Evolutionary conservation across 2,888 invertebrate species (phyloP), one percentile per base, ranked within the genome.

Genomic region (Xestobium rufovillosum): DNA sequence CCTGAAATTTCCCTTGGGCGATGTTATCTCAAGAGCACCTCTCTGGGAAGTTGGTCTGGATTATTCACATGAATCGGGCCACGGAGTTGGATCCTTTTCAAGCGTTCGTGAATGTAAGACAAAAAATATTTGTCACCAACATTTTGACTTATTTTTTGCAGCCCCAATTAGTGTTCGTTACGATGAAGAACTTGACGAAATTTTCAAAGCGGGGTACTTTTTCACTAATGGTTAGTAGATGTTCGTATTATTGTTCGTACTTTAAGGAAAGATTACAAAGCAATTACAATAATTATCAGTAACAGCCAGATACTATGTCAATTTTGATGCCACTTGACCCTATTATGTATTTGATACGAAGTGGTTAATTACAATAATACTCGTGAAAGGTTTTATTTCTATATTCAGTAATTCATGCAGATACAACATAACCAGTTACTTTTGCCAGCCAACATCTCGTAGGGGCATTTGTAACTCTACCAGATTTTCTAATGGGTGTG

Each of bases 11-110:
- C 78, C 80, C 10, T 80, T 80, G 47, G 71, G 84, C 14, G 96
- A 97, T 66, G 76, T 83, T 0, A 65, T 92, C 29, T 85, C 86
- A 0, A 67, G 86, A 35, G 72, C 76, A 32, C 72, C 80, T 3
- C 69, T 96, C 14, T 97, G 96, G 96, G 76, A 81, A 36, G 71
- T 74, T 25, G 85, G 85, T 38, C 74, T 85, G 49, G 91, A 97
- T 68, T 97, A 91, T 62, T 70, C 78, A 25, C 92, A 95, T 55
- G 89, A 89, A 14, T 94, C 95, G 0, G 86, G 92, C 0, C 87
- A 92, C 61, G 92, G 92, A 3, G 80, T 94, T 31, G 92, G 92
- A 0, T 78, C 85, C 31, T 91, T 83, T 55, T 73, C 85, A 8
- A 77, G 80, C 38, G 83, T 88, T 3, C 83, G 83, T 49, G 92